Evolutionary conservation across 1,140 invertebrate species (phyloP).

Genomic region (Leptopilina clavipes): DNA sequence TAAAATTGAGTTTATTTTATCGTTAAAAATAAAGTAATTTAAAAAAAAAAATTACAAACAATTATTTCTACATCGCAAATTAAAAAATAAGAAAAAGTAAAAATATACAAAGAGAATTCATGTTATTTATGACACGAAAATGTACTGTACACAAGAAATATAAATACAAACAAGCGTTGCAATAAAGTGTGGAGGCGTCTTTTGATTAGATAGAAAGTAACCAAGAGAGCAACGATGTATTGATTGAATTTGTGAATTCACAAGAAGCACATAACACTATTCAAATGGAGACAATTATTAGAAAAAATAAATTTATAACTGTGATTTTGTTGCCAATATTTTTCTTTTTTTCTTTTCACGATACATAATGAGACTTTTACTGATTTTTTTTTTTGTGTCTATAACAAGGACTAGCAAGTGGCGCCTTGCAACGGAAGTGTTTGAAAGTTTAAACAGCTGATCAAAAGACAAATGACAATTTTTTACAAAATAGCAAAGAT

Average conservation of each 20-base stretch:
- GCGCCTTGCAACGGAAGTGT: background rate
- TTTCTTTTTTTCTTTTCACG: constrained; percentile 1
- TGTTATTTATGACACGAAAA: background rate
- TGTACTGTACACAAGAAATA: background rate
- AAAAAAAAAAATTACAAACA: background rate
- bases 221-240: background rate
- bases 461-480: no score
- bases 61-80: background rate
- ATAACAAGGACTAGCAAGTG: background rate
- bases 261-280: background rate
- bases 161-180: constrained; percentile 21
- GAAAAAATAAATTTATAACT: background rate
- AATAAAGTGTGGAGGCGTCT: background rate
- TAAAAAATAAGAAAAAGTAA: no score
- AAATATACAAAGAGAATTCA: background rate
- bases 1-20: background rate
- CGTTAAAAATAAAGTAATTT: background rate
- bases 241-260: background rate
- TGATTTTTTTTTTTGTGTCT: constrained; percentile 14
- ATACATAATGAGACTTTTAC: constrained; percentile 5
- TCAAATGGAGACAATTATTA: background rate
- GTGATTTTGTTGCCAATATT: constrained; percentile 11
- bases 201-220: background rate
- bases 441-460: no score
- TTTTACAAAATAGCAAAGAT: no score